Conservation (phyloP, 2,113 vertebrate species). For the Suncus etruscus region DNA sequence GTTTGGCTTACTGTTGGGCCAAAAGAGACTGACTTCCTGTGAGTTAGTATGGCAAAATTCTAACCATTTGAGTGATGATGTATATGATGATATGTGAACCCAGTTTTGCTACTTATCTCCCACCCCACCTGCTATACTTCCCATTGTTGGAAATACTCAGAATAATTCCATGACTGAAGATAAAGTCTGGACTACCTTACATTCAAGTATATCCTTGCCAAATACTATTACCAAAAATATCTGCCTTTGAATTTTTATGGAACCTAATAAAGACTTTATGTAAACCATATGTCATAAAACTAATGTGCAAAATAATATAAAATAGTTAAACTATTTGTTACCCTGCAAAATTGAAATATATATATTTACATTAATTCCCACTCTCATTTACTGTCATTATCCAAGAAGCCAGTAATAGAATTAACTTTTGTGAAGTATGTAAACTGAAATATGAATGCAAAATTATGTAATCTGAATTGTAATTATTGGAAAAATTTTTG, state of each 20-base stretch:
- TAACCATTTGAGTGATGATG: conserved; percentile 4
- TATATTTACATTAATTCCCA: not conserved
- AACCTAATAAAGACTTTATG: conserved; percentile 4
- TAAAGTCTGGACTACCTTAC: not conserved
- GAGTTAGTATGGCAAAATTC: not conserved
- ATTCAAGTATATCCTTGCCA: not conserved
- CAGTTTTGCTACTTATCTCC: not conserved
- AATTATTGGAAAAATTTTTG: not conserved
- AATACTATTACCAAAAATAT: conserved; percentile 21
- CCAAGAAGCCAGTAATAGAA: conserved; percentile 44
- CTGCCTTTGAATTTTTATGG: conserved; percentile 25
- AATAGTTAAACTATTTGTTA: conserved; percentile 34
- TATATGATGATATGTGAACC: not conserved
- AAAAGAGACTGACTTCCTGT: not conserved
- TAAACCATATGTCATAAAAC: not conserved
- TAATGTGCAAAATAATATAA: conserved; percentile 35
- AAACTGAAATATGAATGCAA: conserved; percentile 32
- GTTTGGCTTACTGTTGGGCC: not conserved
- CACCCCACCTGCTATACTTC: not conserved
- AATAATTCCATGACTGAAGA: conserved; percentile 59
- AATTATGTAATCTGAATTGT: no score
- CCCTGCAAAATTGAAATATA: conserved; percentile 12
- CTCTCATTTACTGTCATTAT: conserved; percentile 33
- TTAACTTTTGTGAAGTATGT: conserved; percentile 50
- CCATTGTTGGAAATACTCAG: not conserved